phyloP scores from a whole-genome alignment of 37 sponge, comb jelly and placozoan genomes.

The Oopsacas minuta region DNA sequence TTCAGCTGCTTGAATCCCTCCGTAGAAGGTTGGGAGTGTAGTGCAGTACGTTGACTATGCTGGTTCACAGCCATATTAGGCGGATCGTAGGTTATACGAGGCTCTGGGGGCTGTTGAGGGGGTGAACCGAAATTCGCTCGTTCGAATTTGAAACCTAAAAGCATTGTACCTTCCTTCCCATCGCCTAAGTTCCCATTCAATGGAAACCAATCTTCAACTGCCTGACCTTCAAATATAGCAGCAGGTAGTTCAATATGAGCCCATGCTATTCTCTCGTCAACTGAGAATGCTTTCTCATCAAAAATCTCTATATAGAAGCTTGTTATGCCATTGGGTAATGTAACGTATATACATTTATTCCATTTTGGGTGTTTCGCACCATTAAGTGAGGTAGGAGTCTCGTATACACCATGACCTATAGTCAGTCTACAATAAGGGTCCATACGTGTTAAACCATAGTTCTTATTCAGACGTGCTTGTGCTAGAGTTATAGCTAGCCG shows the following conservation, averaged over 20 bases:
- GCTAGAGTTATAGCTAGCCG: slow-evolving; percentile 8
- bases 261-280: slow-evolving; percentile 86
- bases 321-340: slow-evolving; percentile 55
- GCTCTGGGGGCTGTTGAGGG: neutral
- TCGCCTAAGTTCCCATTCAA: slow-evolving; percentile 85
- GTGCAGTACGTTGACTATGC: neutral
- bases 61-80: neutral
- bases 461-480: slow-evolving; percentile 75
- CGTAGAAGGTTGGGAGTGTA: slow-evolving; percentile 12
- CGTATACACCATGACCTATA: slow-evolving; percentile 83
- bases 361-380: slow-evolving; percentile 90
- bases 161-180: slow-evolving; percentile 71
- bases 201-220: slow-evolving; percentile 88
- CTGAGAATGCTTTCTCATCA: slow-evolving; percentile 68
- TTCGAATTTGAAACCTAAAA: slow-evolving; percentile 28
- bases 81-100: neutral
- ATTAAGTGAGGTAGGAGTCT: slow-evolving; percentile 71
- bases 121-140: neutral
- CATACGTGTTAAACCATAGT: slow-evolving; percentile 86
- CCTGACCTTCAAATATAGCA: slow-evolving; percentile 64
- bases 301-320: slow-evolving; percentile 66
- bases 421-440: slow-evolving; percentile 89
- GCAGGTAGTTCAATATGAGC: slow-evolving; percentile 57
- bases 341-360: slow-evolving; percentile 67
- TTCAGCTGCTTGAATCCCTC: slow-evolving; percentile 52